Evolutionary conservation across 1,140 invertebrate species (phyloP), one percentile per base, ranked within the genome.

Genomic region (Galendromus occidentalis): DNA sequence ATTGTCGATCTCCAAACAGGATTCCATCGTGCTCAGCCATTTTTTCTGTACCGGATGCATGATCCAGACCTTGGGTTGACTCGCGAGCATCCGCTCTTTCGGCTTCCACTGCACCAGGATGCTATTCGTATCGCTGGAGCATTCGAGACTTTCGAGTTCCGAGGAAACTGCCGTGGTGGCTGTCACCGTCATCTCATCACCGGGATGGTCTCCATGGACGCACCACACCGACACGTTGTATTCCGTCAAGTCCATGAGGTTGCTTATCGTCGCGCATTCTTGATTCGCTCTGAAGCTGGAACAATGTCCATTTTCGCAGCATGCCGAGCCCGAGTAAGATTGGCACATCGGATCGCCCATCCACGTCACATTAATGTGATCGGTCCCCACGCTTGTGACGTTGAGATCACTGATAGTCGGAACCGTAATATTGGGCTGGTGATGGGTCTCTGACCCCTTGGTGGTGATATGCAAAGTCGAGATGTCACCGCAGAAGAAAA

Each of bases 151-250:
- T 7, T 47, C 45, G 1, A 59, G 20, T 17, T 25, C 51, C 14
- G 51, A 59, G 9, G 51, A 59, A 17, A 59, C 51, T 25, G 12
- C 6, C 14, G 51, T 59, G 22, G 25, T 18, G 14, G 12, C 20
- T 1, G 33, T 25, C 25, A 59, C 51, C 20, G 33, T 59, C 22
- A 59, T 47, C 14, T 25, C n/a, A 25, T 25, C 2, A 1, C 14
- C 51, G 20, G 22, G 14, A 25, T 14, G 33, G 51, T 33, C 45
- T 4, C 14, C 28, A 14, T 6, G 18, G 18, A 47, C 45, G 28
- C 45, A 47, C 45, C 45, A 47, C 4, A 47, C 45, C 45, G 45
- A 47, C 4, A 47, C 45, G 45, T 47, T 47, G 45, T 47, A 47
- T 47, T 33, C 14, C 1, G 51, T 59, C 14, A 29, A 9, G 22